A percentile compares a stretch with the other conserved stretches of the same genome.
These are phyloP conservation scores for Mythimna ferrago DNA, from an alignment of 2,888 invertebrate genomes.

Conservation along the genomic window DNA sequence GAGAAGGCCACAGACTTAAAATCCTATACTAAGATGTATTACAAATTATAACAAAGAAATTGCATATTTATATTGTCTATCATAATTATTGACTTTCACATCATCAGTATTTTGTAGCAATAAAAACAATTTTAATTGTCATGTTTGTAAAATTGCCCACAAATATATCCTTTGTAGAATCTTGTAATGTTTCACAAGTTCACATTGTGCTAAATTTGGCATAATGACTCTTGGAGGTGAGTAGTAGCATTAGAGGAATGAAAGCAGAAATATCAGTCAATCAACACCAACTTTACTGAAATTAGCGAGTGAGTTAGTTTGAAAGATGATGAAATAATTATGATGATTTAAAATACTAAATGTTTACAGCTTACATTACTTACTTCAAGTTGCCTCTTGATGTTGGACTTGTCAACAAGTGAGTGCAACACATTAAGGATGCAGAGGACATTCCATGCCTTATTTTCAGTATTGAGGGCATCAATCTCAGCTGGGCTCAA, in stretches of 20 bases:
- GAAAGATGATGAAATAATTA: slow-evolving; percentile 13
- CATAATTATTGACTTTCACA: neutral
- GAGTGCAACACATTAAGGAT: slow-evolving; percentile 99
- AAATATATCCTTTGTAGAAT: neutral
- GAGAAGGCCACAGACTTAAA: slow-evolving; percentile 27
- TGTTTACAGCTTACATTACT: slow-evolving; percentile 52
- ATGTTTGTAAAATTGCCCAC: too few species aligned
- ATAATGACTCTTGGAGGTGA: neutral
- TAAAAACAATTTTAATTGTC: neutral
- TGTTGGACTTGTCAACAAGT: slow-evolving; percentile 99
- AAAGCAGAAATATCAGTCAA: neutral
- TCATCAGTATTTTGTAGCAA: neutral
- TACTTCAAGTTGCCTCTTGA: slow-evolving; percentile 99
- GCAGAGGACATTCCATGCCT: slow-evolving; percentile 99
- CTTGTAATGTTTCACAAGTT: neutral
- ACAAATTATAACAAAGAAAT: neutral
- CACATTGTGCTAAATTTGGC: neutral
- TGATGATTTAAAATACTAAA: slow-evolving; percentile 44
- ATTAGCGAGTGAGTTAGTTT: slow-evolving; percentile 15
- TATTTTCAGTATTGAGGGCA: slow-evolving; percentile 94
- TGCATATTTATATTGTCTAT: neutral
- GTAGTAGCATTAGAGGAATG: neutral
- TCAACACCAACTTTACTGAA: neutral
- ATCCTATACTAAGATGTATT: neutral
- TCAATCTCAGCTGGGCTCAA: slow-evolving; percentile 95